Conservation (phyloP, 1,140 invertebrate species). For the Caenorhabditis remanei region DNA sequence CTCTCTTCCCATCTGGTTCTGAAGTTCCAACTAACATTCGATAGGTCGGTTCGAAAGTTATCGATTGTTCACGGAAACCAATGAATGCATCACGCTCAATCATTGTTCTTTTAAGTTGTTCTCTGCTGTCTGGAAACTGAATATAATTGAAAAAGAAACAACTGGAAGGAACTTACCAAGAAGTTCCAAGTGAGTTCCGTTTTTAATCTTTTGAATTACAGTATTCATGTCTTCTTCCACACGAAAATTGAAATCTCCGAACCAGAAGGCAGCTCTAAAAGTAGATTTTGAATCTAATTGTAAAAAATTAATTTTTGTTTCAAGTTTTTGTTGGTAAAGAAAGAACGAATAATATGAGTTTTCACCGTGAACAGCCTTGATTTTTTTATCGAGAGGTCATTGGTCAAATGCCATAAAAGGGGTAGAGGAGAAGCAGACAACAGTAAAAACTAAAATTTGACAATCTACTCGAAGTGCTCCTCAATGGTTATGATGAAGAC, state of each 20-base stretch:
- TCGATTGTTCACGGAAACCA: slow-evolving; percentile 51
- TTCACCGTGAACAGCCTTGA: too few relatives aligned
- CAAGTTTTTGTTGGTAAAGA: too few relatives aligned
- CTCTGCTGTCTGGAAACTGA: slow-evolving; percentile 44
- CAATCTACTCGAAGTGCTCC: slow-evolving; percentile 4
- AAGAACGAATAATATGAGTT: too few relatives aligned
- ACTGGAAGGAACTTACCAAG: slow-evolving; percentile 10
- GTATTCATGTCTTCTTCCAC: slow-evolving; percentile 51
- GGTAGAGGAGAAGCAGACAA: background rate
- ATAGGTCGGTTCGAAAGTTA: slow-evolving; percentile 65
- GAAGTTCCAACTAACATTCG: slow-evolving; percentile 59
- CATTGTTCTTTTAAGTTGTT: slow-evolving; percentile 51
- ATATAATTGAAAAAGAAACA: background rate
- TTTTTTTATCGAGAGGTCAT: too few relatives aligned
- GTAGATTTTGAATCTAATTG: too few relatives aligned
- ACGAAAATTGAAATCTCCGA: slow-evolving; percentile 64
- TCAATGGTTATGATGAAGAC: background rate
- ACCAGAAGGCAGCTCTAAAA: slow-evolving; percentile 63
- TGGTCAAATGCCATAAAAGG: too few relatives aligned
- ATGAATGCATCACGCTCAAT: slow-evolving; percentile 43
- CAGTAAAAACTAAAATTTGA: background rate
- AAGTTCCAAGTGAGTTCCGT: slow-evolving; percentile 6
- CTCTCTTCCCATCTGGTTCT: slow-evolving; percentile 62
- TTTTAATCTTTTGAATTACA: slow-evolving; percentile 9
- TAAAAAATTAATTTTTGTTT: too few relatives aligned